A percentile compares a stretch with the other conserved stretches of the same genome.
Evolutionary conservation across 2,797 vertebrate genomes (phyloP).

Genomic region (Scarus forsteni): DNA sequence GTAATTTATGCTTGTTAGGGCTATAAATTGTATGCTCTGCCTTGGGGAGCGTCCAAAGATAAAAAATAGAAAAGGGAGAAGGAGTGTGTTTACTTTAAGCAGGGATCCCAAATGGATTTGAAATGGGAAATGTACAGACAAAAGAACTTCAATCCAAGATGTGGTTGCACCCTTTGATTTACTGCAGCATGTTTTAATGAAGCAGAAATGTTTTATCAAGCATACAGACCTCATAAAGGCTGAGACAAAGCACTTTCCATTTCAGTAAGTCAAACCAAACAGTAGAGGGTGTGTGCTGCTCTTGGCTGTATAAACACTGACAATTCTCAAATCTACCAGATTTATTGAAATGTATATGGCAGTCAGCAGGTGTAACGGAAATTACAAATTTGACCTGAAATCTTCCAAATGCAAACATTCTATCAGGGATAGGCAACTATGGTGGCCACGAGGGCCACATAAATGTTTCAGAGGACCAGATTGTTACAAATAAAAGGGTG

Average conservation of each 20-base stretch:
- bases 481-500: too few species aligned
- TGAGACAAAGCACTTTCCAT: constrained; percentile 11
- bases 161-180: constrained; percentile 17
- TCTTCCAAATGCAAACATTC: too few species aligned
- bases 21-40: constrained; percentile 67
- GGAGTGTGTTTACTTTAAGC: constrained; percentile 68
- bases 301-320: neutral
- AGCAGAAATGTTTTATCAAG: constrained; percentile 21
- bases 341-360: too few species aligned
- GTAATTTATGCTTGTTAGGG: constrained; percentile 76
- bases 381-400: too few species aligned
- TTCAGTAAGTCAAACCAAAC: constrained; percentile 1
- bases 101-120: constrained; percentile 54
- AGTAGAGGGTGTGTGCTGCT: neutral
- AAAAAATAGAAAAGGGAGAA: constrained; percentile 48
- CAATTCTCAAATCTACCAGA: too few species aligned
- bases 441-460: too few species aligned
- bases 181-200: constrained; percentile 2
- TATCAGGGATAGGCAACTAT: too few species aligned
- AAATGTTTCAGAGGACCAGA: too few species aligned
- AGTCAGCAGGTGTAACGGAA: too few species aligned
- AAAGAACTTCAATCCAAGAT: constrained; percentile 20
- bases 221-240: constrained; percentile 1
- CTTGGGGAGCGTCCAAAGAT: constrained; percentile 43
- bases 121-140: constrained; percentile 21